These are phyloP conservation scores for Lampris incognitus DNA, from an alignment of 2,113 vertebrate species.

Conservation along the genomic window DNA sequence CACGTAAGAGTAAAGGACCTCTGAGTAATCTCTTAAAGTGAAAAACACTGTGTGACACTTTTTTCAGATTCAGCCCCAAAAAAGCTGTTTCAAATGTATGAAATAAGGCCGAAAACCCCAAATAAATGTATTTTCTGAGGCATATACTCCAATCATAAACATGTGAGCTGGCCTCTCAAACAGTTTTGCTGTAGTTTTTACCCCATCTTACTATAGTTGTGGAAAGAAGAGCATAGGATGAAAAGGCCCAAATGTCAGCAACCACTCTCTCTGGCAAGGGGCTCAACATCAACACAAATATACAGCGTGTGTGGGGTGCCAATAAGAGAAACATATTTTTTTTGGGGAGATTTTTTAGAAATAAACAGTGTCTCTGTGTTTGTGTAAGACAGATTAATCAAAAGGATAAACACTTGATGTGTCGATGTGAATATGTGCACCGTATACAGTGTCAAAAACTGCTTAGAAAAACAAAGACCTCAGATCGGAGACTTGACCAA, in stretches of 20 bases:
- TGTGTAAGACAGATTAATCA: conserved; percentile 25
- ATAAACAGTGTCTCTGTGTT: conserved; percentile 50
- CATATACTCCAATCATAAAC: no score
- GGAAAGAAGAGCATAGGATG: neutral
- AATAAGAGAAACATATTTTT: conserved; percentile 51
- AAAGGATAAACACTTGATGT: conserved; percentile 32
- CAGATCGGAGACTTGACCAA: conserved; percentile 19
- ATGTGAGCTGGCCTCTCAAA: no score
- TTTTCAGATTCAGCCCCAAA: no score
- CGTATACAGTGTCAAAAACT: conserved; percentile 21
- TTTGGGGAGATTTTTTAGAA: conserved; percentile 44
- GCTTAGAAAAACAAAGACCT: conserved; percentile 30
- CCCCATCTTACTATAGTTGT: neutral
- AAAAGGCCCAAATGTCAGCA: conserved; percentile 22
- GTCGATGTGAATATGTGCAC: conserved; percentile 7
- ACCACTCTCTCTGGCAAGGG: no score
- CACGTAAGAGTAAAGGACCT: no score
- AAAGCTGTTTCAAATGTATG: no score
- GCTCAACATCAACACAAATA: conserved; percentile 38
- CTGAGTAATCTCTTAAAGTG: no score
- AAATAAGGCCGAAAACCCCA: no score
- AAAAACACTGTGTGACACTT: no score
- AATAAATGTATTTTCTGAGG: no score
- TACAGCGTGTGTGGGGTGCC: conserved; percentile 48
- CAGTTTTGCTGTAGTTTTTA: conserved; percentile 47